Evolutionary conservation across 2,113 vertebrate genomes (phyloP).

Genomic region (Poeciliopsis occidentalis): DNA sequence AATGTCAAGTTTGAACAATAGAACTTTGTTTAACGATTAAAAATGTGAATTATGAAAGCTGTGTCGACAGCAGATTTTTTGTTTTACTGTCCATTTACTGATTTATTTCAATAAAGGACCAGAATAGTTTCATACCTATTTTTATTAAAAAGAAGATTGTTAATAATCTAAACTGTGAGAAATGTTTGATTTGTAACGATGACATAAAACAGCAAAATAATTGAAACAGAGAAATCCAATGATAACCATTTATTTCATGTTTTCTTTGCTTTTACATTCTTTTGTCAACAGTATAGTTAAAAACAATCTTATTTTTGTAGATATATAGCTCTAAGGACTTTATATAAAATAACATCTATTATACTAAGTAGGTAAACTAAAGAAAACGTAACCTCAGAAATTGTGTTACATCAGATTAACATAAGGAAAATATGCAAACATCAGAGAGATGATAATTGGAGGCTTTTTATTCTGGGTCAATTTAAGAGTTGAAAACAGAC

Average conservation of each 20-base stretch:
- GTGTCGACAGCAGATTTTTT: no score
- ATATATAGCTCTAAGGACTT: not conserved
- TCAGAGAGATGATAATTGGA: constrained; percentile 3
- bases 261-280: not conserved
- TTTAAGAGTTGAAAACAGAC: constrained; percentile 1
- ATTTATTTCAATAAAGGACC: no score
- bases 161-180: not conserved
- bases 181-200: not conserved
- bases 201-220: not conserved
- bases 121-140: no score
- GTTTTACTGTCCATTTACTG: no score
- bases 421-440: not conserved
- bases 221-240: not conserved
- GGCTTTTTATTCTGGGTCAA: constrained; percentile 2
- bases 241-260: not conserved
- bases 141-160: not conserved
- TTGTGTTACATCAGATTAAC: not conserved
- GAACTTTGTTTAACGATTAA: no score
- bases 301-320: no score
- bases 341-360: not conserved
- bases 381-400: not conserved
- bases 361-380: constrained; percentile 26
- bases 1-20: no score
- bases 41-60: no score
- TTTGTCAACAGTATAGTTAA: not conserved